Evolutionary conservation across 2,888 invertebrate genomes (phyloP).

Genomic region (Caenorhabditis becei): DNA sequence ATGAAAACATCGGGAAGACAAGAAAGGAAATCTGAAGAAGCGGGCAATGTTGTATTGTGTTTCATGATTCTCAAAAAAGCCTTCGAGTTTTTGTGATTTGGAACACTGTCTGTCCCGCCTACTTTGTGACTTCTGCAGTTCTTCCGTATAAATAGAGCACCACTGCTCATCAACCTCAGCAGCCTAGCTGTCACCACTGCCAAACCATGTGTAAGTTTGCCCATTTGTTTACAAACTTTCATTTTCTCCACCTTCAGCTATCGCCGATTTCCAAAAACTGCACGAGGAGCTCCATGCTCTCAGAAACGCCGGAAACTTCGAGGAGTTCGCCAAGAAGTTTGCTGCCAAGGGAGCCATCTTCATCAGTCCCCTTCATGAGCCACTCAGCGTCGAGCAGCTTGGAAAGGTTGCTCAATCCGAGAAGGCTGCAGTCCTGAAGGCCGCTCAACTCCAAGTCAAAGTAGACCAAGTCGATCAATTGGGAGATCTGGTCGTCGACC

Average conservation of each 20-base stretch:
- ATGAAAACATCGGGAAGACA: too few relatives aligned
- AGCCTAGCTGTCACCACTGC: too few relatives aligned
- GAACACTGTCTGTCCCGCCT: too few relatives aligned
- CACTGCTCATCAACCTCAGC: too few relatives aligned
- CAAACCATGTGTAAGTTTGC: background rate
- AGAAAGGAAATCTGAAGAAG: too few relatives aligned
- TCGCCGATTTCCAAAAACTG: background rate
- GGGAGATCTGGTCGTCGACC: slow-evolving; percentile 54
- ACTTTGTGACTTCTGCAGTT: too few relatives aligned
- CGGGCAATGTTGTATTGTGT: too few relatives aligned
- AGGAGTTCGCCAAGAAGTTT: background rate
- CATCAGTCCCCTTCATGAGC: slow-evolving; percentile 61
- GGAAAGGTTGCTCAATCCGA: slow-evolving; percentile 23
- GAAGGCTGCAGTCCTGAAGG: slow-evolving; percentile 41
- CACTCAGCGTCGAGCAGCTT: too few relatives aligned
- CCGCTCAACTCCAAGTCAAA: slow-evolving; percentile 40
- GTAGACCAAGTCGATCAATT: slow-evolving; percentile 46
- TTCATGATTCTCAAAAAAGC: too few relatives aligned
- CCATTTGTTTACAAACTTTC: background rate
- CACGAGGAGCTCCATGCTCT: slow-evolving; percentile 3
- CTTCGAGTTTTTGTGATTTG: too few relatives aligned
- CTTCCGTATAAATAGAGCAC: too few relatives aligned
- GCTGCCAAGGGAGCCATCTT: slow-evolving; percentile 49
- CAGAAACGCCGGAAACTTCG: background rate
- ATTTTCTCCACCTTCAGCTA: background rate